Evolutionary conservation across 1,140 invertebrate species (phyloP), one percentile per base, ranked within the genome.

Genomic region (Pteromalus puparum): DNA sequence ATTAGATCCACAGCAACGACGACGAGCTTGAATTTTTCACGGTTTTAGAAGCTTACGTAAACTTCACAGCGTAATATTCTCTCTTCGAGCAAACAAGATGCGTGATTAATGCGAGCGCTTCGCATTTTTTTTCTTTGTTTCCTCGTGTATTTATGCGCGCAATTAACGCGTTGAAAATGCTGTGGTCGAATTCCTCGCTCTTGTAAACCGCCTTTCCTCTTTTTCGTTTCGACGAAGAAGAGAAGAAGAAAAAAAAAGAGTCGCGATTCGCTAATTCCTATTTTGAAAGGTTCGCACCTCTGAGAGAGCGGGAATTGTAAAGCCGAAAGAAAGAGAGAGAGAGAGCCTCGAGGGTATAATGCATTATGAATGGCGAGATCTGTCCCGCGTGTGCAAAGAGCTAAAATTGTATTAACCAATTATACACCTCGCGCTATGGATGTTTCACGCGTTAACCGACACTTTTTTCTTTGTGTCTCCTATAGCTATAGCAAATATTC

Each of bases 351-450:
- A 77, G 74, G 42, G 28, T 70, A 77, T 83, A 77, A 77, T 83
- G 81, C 74, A 83, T 83, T 77, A 83, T 83, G 74, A 83, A 77
- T 77, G 75, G 7, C 24, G 18, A 61, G 65, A 77, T 77, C 26
- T 83, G 30, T 76, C 72, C 61, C 42, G 42, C 30, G 48, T n/a
- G 34, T 79, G 42, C 30, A 79, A 83, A 73, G 42, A 77, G 46
- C 30, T 79, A 28, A 78, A 83, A 83, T 83, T 83, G 82, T 83
- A 83, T 79, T 83, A 79, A 72, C 65, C 76, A 83, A 79, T 79
- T 83, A 83, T 83, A 83, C 42, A 77, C 67, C 68, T 78, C 46
- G 42, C 42, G 26, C 61, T 7, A 10, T 10, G 46, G 26, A 82
- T 65, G 30, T 82, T 73, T 74, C 28, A 65, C 48, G 70, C 46